Base-by-base conservation (phyloP, 1,140 invertebrate genomes). In the Drosophila takahashii region DNA sequence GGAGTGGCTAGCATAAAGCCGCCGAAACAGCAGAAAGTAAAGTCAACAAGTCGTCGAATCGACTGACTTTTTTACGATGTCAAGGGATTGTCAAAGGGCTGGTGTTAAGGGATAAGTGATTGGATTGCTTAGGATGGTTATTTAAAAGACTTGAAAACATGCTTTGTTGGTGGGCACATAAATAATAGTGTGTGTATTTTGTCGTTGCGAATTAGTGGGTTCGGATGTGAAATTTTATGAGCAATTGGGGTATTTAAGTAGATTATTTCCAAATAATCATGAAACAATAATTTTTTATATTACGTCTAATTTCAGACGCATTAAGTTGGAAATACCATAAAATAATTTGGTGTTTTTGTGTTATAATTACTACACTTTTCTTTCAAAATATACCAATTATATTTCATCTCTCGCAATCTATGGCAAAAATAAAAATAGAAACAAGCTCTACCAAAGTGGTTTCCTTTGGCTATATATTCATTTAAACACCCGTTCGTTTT, bases 21-120 rank as follows among this genome's bases (percentile, higher is more conserved):
- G 65, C 39, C 51, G 18, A 41, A 70, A 39, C 66, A 70, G 66
- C 66, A 39, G n/a, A 70, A 70, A 70, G 7, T 56, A 48, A 69
- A 70, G 66, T 70, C 66, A 70, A 70, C 66, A 70, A 70, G 66
- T 70, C 66, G 50, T 70, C 50, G 42, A 39, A 16, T 70, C 34
- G 64, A 54, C 42, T 34, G 66, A 39, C 26, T 57, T 57, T 48
- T 69, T 70, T 70, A 70, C 32, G 62, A 56, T 70, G 64, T 26
- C 27, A 69, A 69, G 10, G 48, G 32, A 54, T 54, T 52, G 32
- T 39, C 11, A n/a, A 34, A 18, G 3, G 18, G 18, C 39, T 47
- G 29, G 41, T 34, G 32, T 56, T 39, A 65, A 56, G 15, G 50
- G 34, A 70, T 70, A 70, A 70, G 66, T 70, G 65, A 70, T 70